Conservation (phyloP, 2,113 vertebrate species). For the Trogon melanurus region DNA sequence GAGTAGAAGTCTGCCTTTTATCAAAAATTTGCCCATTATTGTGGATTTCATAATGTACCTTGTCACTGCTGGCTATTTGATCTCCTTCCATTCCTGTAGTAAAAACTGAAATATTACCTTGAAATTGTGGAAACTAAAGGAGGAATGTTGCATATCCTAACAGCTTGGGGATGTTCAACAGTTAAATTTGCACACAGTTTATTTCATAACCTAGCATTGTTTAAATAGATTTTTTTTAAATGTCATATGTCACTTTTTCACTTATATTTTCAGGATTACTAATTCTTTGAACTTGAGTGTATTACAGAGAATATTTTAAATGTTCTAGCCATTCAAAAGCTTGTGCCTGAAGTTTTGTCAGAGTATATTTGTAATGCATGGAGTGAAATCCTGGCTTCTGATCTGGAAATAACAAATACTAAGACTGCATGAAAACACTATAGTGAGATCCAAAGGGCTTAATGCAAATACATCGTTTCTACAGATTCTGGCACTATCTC, state of each 20-base stretch:
- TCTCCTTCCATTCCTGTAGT: not conserved
- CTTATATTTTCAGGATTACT: not conserved
- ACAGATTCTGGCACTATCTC: not conserved
- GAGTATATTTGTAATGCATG: not conserved
- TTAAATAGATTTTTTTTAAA: not conserved
- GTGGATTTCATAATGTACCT: not conserved
- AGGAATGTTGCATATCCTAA: not conserved
- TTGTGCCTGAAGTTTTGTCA: not conserved
- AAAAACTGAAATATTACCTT: not conserved
- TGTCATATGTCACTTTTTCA: not conserved
- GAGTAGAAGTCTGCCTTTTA: not conserved
- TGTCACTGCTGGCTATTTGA: not conserved
- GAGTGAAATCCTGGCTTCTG: not conserved
- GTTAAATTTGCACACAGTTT: not conserved
- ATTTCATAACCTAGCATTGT: not conserved
- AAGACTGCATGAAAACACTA: not conserved
- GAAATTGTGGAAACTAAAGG: not conserved
- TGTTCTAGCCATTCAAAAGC: not conserved
- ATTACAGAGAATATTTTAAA: not conserved
- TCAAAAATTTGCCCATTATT: not conserved
- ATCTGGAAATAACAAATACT: not conserved
- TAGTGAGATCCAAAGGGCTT: not conserved
- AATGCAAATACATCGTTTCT: not conserved
- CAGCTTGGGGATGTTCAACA: rapidly evolving
- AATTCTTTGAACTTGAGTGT: not conserved